Percentiles rank a stretch among this genome's conserved stretches.
These are phyloP conservation scores for Beris morrisii DNA, from an alignment of 2,888 invertebrate species.

Conservation along the genomic window DNA sequence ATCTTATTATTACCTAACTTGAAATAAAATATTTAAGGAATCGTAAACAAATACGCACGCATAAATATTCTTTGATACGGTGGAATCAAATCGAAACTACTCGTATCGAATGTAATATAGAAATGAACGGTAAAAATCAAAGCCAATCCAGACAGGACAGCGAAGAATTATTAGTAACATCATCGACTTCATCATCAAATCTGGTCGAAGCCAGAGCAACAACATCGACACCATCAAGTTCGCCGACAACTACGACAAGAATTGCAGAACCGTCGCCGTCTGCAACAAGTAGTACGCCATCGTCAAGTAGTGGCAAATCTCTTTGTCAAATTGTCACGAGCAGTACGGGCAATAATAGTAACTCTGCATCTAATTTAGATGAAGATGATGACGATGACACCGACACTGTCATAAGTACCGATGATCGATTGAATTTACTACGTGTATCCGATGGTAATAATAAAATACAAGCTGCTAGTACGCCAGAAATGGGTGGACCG, in stretches of 20 bases:
- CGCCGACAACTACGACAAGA: conserved; percentile 35
- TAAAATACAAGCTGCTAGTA: neutral
- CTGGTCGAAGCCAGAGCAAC: conserved; percentile 39
- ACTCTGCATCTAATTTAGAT: conserved; percentile 14
- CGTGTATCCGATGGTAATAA: conserved; percentile 18
- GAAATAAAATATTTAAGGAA: too few relatives aligned
- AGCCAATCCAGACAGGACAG: conserved; percentile 41
- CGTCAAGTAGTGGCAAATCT: neutral
- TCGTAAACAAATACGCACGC: neutral
- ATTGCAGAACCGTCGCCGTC: neutral
- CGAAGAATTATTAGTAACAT: conserved; percentile 48
- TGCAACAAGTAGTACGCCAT: neutral
- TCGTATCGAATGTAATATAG: conserved; percentile 33
- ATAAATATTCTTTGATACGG: neutral
- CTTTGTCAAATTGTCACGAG: conserved; percentile 36
- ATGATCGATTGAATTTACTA: conserved; percentile 6
- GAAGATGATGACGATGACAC: conserved; percentile 25
- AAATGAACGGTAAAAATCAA: conserved; percentile 40
- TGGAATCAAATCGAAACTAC: neutral
- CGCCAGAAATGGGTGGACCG: conserved; percentile 35
- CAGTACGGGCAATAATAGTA: conserved; percentile 33
- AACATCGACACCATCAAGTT: conserved; percentile 43
- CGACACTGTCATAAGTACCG: conserved; percentile 19
- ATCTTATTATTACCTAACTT: too few relatives aligned
- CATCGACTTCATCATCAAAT: conserved; percentile 43